Evolutionary conservation across 2,797 vertebrate genomes (phyloP), one percentile per base, ranked within the genome.

Genomic region (Micrastur ruficollis): DNA sequence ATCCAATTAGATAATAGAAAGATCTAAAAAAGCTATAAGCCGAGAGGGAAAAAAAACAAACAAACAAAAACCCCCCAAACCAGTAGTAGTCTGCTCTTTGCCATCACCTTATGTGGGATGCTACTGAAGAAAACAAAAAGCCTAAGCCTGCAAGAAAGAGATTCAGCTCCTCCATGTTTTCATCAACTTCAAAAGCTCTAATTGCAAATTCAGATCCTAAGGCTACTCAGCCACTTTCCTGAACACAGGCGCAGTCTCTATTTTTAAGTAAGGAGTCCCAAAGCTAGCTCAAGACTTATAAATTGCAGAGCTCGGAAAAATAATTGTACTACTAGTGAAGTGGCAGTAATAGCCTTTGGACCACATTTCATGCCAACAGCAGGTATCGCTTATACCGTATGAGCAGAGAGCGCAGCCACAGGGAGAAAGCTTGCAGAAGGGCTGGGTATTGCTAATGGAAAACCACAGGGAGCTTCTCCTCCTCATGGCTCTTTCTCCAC

Each of bases 381-480:
- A 5, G n/a, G 12, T 21, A 79, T 9, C 47, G 8, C 65, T 36
- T 5, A 8, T 1, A 10, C 1, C 2, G 31, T 58, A 74, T 2
- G 3, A 65, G 38, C 49, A 62, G 50, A 75, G 36, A 25, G 13
- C 1, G 0, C 26, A 50, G 25, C 23, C 59, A 67, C 4, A 40
- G 34, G 26, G 11, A 80, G 8, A 61, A 68, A 61, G 29, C 50
- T 27, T 34, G 42, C 16, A 26, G 46, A 56, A 86, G 27, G 29
- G 36, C 22, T 50, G 34, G 11, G 10, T 34, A 18, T 29, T 27
- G 15, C 80, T 65, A 10, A 49, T 13, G 7, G 53, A 86, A 68
- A 78, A 34, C 49, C 59, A 47, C 0, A 31, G 17, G 23, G 72
- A 84, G 32, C n/a, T 56, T 20, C 9, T 70, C 29, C 36, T 47